Conservation (phyloP, 2,797 vertebrate species). For the Phalanger gymnotis region DNA sequence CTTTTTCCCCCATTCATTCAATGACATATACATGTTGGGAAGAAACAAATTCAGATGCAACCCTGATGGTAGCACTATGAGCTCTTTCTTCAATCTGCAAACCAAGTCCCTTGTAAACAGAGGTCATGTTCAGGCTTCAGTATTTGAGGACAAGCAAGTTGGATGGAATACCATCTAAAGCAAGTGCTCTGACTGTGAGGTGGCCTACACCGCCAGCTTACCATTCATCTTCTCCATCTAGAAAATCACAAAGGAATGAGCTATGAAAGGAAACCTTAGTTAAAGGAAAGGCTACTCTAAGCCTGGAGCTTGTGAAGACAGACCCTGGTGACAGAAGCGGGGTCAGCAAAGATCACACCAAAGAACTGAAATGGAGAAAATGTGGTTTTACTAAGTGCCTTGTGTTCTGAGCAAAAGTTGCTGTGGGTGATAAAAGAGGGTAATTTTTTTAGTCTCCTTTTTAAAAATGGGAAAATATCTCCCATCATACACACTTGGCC, state of each 20-base stretch:
- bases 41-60: neutral
- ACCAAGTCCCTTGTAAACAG: neutral
- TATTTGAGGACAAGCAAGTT: neutral
- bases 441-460: neutral
- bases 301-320: neutral
- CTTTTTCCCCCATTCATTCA: neutral
- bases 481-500: neutral
- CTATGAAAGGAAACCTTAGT: neutral
- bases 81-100: neutral
- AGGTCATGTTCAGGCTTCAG: neutral
- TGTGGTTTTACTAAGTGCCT: neutral
- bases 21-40: neutral
- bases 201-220: neutral
- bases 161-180: neutral
- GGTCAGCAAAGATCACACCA: conserved; percentile 8
- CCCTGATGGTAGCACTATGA: neutral
- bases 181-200: neutral
- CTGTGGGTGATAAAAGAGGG: neutral
- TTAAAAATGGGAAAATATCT: neutral
- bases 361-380: neutral
- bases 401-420: neutral
- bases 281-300: neutral
- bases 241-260: neutral
- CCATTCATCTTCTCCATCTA: conserved; percentile 4
- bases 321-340: neutral